phyloP scores from a whole-genome alignment of 2,113 vertebrate genomes.

The Microtus pennsylvanicus region DNA sequence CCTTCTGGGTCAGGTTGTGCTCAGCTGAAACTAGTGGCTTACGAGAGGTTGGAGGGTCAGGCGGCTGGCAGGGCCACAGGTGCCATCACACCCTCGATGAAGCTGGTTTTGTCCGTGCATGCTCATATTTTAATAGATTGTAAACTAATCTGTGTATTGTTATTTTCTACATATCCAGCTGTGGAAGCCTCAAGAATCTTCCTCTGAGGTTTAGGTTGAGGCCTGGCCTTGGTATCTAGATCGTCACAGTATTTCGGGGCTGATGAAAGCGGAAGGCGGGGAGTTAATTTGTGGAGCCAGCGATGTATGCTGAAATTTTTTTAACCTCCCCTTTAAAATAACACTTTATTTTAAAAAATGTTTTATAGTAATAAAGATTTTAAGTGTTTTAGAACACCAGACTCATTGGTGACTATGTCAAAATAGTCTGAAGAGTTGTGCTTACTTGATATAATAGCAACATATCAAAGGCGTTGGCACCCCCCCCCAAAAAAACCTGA shows the following conservation, averaged over 20 bases:
- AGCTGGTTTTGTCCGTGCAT: neutral
- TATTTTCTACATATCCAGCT: neutral
- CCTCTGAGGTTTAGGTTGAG: neutral
- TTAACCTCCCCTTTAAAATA: neutral
- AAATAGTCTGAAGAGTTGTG: neutral
- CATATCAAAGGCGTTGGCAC: neutral
- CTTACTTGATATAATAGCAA: neutral
- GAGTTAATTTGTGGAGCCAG: neutral
- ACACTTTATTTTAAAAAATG: neutral
- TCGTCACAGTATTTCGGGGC: neutral
- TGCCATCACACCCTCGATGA: neutral
- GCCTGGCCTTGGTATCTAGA: neutral
- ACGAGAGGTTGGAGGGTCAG: neutral
- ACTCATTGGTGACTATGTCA: neutral
- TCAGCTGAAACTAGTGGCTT: neutral
- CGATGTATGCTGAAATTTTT: neutral
- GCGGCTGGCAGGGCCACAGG: neutral
- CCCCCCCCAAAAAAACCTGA: accelerated
- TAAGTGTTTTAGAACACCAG: neutral
- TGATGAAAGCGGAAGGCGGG: neutral
- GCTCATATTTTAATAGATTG: neutral
- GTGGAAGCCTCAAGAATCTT: conserved; percentile 11
- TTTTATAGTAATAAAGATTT: neutral
- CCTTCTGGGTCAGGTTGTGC: neutral
- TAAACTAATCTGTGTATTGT: neutral